Conservation (phyloP, 64 coral and sea anemone genomes). For the Catalaphyllia jardinei region DNA sequence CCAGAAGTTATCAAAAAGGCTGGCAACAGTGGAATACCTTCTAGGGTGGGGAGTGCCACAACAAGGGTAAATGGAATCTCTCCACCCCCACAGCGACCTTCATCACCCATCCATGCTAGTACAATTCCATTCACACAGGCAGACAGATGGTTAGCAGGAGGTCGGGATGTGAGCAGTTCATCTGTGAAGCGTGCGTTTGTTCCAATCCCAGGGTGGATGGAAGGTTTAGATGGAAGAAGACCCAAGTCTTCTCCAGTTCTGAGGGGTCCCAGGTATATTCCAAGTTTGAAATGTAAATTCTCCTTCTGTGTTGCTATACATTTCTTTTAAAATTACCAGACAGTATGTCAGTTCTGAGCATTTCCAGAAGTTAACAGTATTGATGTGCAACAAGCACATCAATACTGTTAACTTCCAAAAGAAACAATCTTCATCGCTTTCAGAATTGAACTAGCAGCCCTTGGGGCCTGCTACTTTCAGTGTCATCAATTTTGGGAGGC, state of each 20-base stretch:
- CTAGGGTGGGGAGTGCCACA: constrained; percentile 76
- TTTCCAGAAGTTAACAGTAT: too few species aligned
- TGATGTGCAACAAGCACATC: too few species aligned
- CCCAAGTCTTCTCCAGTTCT: constrained; percentile 73
- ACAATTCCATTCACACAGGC: constrained; percentile 54
- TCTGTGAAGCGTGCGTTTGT: constrained; percentile 26
- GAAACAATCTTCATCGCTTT: too few species aligned
- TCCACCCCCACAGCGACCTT: constrained; percentile 81
- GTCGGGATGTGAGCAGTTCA: constrained; percentile 59
- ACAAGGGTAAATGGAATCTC: not conserved
- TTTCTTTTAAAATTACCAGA: too few species aligned
- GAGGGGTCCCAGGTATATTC: constrained; percentile 20
- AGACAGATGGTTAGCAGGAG: constrained; percentile 73
- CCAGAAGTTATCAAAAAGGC: constrained; percentile 73
- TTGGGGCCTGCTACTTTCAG: too few species aligned
- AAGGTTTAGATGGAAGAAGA: constrained; percentile 63
- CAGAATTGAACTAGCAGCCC: too few species aligned
- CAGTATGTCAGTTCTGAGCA: too few species aligned
- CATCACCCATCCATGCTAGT: constrained; percentile 20
- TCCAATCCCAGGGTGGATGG: constrained; percentile 83
- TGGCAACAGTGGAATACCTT: constrained; percentile 41
- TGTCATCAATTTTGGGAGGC: too few species aligned
- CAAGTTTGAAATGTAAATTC: not conserved
- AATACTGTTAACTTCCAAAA: too few species aligned
- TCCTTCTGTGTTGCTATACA: not conserved